Evolutionary conservation across 2,797 vertebrate species (phyloP).

Genomic region (Oreochromis grahami): DNA sequence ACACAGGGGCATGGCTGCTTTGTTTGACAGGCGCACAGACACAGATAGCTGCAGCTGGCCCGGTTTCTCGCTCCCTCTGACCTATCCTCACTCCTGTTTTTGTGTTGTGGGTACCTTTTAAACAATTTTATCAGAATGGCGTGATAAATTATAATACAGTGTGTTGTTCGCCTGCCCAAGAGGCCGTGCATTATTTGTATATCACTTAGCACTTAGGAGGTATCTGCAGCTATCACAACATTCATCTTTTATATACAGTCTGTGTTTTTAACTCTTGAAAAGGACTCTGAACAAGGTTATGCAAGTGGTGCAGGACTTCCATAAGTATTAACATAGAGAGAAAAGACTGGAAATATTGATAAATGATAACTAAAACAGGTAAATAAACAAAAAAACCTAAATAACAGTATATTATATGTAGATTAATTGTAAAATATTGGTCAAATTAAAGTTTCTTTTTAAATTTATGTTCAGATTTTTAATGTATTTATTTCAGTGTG

Average conservation of each 20-base stretch:
- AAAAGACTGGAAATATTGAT: not conserved
- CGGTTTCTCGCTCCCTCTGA: not conserved
- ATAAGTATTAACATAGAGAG: not conserved
- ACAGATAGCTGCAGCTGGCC: not conserved
- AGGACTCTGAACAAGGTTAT: not conserved
- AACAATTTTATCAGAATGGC: not conserved
- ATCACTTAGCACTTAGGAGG: not conserved
- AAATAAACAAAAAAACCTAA: not conserved
- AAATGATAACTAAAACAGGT: not conserved
- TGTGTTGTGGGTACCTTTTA: accelerated
- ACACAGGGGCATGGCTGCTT: not conserved
- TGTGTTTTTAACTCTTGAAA: not conserved
- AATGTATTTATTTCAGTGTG: accelerated
- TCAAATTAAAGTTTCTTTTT: accelerated
- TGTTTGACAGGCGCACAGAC: not conserved
- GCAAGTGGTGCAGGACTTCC: not conserved
- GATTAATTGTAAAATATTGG: not conserved
- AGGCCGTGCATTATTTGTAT: accelerated
- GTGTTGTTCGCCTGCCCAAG: not conserved
- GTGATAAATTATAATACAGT: not conserved
- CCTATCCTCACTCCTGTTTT: accelerated
- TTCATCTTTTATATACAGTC: not conserved
- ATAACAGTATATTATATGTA: not conserved
- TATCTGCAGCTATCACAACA: not conserved
- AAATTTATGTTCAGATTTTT: accelerated